A percentile compares a stretch with the other conserved stretches of the same genome.
These are phyloP conservation scores for Brachionichthys hirsutus DNA, from an alignment of 2,113 vertebrate genomes.

Conservation along the genomic window DNA sequence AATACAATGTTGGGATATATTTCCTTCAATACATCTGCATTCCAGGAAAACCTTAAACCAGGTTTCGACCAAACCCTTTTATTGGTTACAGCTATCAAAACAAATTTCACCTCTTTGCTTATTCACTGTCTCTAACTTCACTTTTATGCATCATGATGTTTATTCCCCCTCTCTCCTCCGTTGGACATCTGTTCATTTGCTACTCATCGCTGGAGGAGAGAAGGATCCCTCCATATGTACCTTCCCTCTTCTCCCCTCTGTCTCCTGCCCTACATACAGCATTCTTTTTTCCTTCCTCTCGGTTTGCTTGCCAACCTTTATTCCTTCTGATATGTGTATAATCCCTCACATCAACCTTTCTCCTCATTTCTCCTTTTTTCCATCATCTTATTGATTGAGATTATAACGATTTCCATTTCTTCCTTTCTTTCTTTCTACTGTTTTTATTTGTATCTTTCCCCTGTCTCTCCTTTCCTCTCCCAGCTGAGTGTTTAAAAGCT, in stretches of 20 bases:
- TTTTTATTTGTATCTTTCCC: neutral
- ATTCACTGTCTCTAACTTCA: neutral
- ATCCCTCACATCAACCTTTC: slow-evolving; percentile 2
- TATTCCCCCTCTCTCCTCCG: slow-evolving; percentile 23
- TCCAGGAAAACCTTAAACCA: too few species aligned
- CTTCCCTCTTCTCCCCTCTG: slow-evolving; percentile 18
- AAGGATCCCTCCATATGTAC: slow-evolving; percentile 50
- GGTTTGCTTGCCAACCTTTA: slow-evolving; percentile 5
- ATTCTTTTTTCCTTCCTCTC: slow-evolving; percentile 10
- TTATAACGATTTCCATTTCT: neutral
- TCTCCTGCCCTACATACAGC: slow-evolving; percentile 40
- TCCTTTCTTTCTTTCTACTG: neutral
- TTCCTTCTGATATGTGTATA: neutral
- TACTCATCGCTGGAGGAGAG: slow-evolving; percentile 45
- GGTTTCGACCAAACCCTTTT: too few species aligned
- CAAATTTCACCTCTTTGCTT: neutral
- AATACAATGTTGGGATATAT: too few species aligned
- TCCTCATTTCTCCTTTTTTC: neutral
- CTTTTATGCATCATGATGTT: slow-evolving; percentile 1
- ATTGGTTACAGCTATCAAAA: too few species aligned
- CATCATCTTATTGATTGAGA: neutral
- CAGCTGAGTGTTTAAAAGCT: slow-evolving; percentile 75
- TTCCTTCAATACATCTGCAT: too few species aligned
- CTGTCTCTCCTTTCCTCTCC: slow-evolving; percentile 27
- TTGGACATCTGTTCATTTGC: slow-evolving; percentile 54